Evolutionary conservation across 2,113 vertebrate species (phyloP), one percentile per base, ranked within the genome.

Genomic region (Nerophis lumbriciformis): DNA sequence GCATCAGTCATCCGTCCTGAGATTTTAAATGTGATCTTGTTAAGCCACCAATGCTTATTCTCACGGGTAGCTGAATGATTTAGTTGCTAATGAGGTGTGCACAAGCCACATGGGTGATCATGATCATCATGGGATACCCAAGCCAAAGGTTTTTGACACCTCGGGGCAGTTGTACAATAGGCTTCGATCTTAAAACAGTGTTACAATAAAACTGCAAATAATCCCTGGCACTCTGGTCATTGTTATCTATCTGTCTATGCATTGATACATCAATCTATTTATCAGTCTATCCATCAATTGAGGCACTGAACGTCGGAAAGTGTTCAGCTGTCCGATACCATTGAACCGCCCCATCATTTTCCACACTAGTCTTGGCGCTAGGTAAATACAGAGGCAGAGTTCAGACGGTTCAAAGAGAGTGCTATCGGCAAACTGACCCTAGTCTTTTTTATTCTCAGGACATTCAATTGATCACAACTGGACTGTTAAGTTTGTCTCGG

Each of bases 11-110:
- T 75, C 68, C 69, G 15, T 57, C 50, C 51, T 1, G 57, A 56
- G 70, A 78, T 82, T 79, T 70, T 3, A 82, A 82, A 86, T 79
- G 72, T 70, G 82, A 83, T 88, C 77, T 82, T 82, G 77, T 84
- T 76, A 82, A 84, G 74, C 71, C 79, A 74, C 71, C 69, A 21
- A 78, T 60, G 66, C 75, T 71, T 80, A 72, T 37, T 66, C 80
- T 74, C 80, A 75, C 81, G 79, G 83, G 83, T 79, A 78, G 82
- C 79, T 77, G 70, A 79, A 76, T 83, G 82, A 86, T 78, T 79
- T 73, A 63, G 76, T 61, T 53, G 74, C 78, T 87, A 88, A 88
- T 85, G 84, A 90, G 85, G 84, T 86, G 87, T 85, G 82, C 76
- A 69, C 14, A 0, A 47, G 68, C 78, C 80, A 49, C 10, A 13